Percentiles rank a stretch among this genome's conserved stretches.
Conservation (phyloP, 30 jellyfish, hydroid and myxozoan genomes). For the Hydractinia symbiolongicarpus region DNA sequence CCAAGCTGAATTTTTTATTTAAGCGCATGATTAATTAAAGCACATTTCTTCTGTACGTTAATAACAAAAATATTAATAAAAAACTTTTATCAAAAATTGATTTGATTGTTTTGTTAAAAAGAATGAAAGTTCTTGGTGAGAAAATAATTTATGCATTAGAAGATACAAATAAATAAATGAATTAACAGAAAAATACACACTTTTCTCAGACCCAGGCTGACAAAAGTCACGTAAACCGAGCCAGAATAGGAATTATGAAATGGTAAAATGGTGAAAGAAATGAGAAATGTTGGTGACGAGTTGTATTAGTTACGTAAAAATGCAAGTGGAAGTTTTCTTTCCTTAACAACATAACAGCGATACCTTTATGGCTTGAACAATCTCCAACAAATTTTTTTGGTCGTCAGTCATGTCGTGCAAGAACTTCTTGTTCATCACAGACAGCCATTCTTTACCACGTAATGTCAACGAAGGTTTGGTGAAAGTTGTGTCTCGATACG, state of each 20-base stretch:
- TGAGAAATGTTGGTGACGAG: background rate
- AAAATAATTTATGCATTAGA: too few relatives aligned
- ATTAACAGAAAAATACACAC: too few relatives aligned
- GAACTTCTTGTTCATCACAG: slow-evolving; percentile 43
- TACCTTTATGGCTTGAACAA: slow-evolving; percentile 74
- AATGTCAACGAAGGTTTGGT: slow-evolving; percentile 15
- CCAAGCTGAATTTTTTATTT: too few relatives aligned
- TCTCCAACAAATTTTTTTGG: slow-evolving; percentile 57
- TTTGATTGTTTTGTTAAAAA: too few relatives aligned
- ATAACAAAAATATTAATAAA: too few relatives aligned
- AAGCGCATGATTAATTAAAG: too few relatives aligned
- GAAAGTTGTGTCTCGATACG: slow-evolving; percentile 6
- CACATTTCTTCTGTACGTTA: too few relatives aligned
- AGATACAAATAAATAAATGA: too few relatives aligned
- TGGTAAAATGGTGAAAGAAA: background rate
- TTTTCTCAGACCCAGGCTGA: too few relatives aligned
- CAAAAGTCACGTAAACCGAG: background rate
- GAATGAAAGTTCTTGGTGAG: too few relatives aligned
- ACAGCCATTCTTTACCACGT: slow-evolving; percentile 67
- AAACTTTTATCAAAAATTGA: too few relatives aligned
- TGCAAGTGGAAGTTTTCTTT: background rate
- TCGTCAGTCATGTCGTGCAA: slow-evolving; percentile 49
- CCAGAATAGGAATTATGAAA: background rate
- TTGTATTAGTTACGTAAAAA: background rate
- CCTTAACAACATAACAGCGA: background rate